phyloP scores from a whole-genome alignment of 2,888 invertebrate species.

The Achlya flavicornis region DNA sequence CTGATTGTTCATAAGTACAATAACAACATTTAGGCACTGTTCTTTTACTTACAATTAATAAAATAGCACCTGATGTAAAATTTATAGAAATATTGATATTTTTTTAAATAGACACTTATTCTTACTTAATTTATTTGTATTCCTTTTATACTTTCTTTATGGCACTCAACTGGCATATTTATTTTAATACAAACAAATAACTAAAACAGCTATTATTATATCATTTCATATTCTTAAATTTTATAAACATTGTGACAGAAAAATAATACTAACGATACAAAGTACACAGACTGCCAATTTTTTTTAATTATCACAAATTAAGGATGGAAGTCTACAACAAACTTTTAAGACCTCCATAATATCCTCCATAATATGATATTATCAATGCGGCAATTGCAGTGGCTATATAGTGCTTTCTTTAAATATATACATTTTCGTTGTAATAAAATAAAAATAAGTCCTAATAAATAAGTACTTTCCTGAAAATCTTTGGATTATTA shows the following conservation, averaged over 20 bases:
- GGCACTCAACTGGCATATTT: background rate
- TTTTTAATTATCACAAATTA: background rate
- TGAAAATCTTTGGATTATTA: constrained; percentile 11
- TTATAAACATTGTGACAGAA: background rate
- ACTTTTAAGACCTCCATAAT: background rate
- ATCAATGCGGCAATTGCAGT: background rate
- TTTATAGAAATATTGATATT: constrained; percentile 12
- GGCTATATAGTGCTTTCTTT: background rate
- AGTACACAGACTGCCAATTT: background rate
- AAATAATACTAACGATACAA: background rate
- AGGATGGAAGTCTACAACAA: background rate
- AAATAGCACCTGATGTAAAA: constrained; percentile 40
- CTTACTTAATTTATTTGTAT: constrained; percentile 26
- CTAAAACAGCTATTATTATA: background rate
- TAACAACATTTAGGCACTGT: constrained; percentile 42
- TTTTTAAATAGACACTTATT: constrained; percentile 3
- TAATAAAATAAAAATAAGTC: background rate
- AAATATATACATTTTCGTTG: background rate
- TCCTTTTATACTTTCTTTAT: constrained; percentile 21
- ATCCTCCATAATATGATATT: background rate
- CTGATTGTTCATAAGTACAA: too few relatives aligned
- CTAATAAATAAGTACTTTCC: background rate
- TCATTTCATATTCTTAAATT: background rate
- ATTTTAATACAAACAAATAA: background rate
- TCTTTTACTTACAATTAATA: constrained; percentile 36